These are phyloP conservation scores for Aptenodytes forsteri DNA, from an alignment of 2,113 vertebrate species.

Conservation along the genomic window DNA sequence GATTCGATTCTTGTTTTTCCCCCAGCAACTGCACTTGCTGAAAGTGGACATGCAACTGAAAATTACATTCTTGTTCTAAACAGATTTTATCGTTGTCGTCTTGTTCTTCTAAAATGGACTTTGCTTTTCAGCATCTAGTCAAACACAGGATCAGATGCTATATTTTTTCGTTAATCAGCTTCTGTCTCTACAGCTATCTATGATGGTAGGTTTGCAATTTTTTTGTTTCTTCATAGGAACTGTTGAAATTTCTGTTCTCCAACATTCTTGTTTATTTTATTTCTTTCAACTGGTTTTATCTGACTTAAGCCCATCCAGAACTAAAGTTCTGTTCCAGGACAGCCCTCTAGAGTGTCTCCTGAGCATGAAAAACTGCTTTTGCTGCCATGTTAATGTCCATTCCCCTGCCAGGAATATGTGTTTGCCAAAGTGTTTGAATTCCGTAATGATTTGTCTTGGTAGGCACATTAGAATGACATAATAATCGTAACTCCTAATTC, in stretches of 20 bases:
- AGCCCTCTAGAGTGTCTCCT: constrained; percentile 24
- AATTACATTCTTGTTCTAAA: constrained; percentile 58
- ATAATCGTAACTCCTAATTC: neutral
- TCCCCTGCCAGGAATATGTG: neutral
- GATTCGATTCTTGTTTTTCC: constrained; percentile 71
- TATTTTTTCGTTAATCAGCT: constrained; percentile 14
- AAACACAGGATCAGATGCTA: constrained; percentile 19
- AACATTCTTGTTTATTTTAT: neutral
- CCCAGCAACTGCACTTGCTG: constrained; percentile 57
- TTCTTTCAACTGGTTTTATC: neutral
- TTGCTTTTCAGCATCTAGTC: constrained; percentile 33
- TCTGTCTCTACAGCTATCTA: constrained; percentile 4
- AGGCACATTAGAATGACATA: constrained; percentile 2
- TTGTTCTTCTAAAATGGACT: constrained; percentile 55
- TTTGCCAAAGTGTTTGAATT: constrained; percentile 9
- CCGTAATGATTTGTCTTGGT: constrained; percentile 28
- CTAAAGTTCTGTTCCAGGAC: neutral
- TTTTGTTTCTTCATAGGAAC: neutral
- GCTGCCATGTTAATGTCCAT: neutral
- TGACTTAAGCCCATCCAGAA: neutral
- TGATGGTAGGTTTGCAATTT: constrained; percentile 12
- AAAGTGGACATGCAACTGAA: constrained; percentile 67
- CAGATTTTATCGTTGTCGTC: constrained; percentile 45
- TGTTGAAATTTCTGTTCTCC: neutral
- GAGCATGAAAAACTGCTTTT: constrained; percentile 16